Conservation (phyloP, 2,888 invertebrate genomes). For the Rutpela maculata region DNA sequence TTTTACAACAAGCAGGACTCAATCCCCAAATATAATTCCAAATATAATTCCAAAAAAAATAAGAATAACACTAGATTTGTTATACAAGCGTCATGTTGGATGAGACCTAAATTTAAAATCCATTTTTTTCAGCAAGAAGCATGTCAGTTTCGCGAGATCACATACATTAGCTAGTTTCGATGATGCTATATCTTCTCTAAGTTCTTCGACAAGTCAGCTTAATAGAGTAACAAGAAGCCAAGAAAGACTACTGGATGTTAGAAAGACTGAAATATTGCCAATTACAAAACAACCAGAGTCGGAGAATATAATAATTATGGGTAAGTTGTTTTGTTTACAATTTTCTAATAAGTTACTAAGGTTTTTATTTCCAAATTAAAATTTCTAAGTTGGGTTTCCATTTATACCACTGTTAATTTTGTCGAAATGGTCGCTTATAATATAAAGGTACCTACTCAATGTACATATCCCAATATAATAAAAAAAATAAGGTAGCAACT, state of each 20-base stretch:
- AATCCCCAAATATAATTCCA: no score
- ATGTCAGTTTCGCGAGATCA: conserved; percentile 93
- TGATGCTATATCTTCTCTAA: conserved; percentile 77
- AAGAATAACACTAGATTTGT: no score
- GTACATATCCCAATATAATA: no score
- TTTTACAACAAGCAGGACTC: no score
- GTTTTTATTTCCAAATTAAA: no score
- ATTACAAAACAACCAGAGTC: conserved; percentile 73
- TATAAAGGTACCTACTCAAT: no score
- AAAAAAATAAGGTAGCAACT: no score
- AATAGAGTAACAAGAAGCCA: conserved; percentile 76
- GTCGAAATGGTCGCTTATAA: no score
- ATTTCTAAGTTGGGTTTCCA: no score
- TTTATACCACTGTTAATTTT: no score
- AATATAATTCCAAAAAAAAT: no score
- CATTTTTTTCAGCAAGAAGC: conserved; percentile 84
- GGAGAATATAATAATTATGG: conserved; percentile 78
- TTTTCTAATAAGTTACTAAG: background rate
- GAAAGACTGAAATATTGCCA: conserved; percentile 75
- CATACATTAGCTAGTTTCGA: conserved; percentile 92
- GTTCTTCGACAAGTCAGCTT: conserved; percentile 69
- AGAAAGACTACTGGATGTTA: conserved; percentile 86
- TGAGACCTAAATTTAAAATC: background rate
- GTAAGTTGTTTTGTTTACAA: conserved; percentile 67
- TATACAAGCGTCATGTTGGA: no score